Evolutionary conservation across 2,797 vertebrate species (phyloP).

Genomic region (Hyperoplus immaculatus): DNA sequence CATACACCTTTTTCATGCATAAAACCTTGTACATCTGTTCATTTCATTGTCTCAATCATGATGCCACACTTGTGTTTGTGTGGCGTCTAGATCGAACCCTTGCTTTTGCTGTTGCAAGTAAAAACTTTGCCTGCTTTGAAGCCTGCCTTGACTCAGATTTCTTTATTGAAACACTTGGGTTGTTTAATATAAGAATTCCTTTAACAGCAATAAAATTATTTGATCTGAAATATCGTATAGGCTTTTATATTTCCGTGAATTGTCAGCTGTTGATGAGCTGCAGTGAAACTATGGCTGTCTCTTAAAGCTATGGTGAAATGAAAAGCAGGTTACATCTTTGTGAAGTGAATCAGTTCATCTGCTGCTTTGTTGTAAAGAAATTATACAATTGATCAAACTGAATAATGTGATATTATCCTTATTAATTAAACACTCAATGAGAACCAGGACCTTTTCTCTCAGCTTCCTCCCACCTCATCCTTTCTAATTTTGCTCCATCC

Average conservation of each 20-base stretch:
- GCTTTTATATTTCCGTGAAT: neutral
- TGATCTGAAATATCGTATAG: neutral
- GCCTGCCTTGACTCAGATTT: no score
- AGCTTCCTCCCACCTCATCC: conserved; percentile 20
- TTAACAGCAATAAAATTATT: neutral
- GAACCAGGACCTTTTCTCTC: conserved; percentile 19
- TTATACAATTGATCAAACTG: conserved; percentile 2
- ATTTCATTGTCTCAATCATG: no score
- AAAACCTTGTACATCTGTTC: no score
- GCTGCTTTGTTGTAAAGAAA: neutral
- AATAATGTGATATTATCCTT: conserved; percentile 1
- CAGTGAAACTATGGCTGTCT: neutral
- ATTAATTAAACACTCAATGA: conserved; percentile 20
- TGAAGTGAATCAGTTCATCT: neutral
- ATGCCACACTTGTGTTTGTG: no score
- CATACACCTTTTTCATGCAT: no score
- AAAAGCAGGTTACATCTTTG: neutral
- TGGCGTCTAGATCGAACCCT: no score
- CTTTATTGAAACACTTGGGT: no score
- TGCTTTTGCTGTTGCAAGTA: no score
- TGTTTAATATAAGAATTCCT: no score
- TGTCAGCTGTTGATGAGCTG: neutral
- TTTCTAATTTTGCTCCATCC: conserved; percentile 28
- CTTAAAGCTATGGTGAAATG: neutral
- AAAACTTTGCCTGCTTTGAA: no score